Evolutionary conservation across 2,113 vertebrate species (phyloP).

Genomic region (Alligator mississippiensis): DNA sequence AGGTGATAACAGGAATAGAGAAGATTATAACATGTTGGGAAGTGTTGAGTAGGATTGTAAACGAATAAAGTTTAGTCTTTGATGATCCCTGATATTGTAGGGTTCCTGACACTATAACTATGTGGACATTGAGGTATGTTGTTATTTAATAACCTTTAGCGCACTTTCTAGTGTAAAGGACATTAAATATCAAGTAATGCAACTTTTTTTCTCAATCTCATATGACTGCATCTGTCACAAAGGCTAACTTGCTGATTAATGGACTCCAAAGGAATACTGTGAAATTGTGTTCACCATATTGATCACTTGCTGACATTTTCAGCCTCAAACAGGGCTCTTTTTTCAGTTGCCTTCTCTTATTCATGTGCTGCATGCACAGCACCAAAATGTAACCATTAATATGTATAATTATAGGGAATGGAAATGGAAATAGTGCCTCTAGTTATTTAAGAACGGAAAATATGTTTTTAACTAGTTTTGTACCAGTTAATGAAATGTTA

Average conservation of each 20-base stretch:
- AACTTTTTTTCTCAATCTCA: background rate
- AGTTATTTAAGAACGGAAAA: background rate
- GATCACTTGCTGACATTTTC: conserved; percentile 50
- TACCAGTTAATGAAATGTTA: background rate
- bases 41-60: background rate
- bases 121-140: conserved; percentile 38
- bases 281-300: conserved; percentile 24
- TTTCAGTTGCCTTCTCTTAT: background rate
- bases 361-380: background rate
- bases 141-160: conserved; percentile 47
- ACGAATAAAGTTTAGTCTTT: background rate
- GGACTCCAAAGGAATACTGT: conserved; percentile 14
- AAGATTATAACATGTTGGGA: background rate
- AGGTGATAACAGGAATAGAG: background rate
- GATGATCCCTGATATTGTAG: background rate
- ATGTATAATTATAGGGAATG: background rate
- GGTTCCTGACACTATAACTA: conserved; percentile 1
- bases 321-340: background rate
- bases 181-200: conserved; percentile 58
- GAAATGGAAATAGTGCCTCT: background rate
- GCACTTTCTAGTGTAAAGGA: conserved; percentile 55
- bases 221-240: conserved; percentile 51
- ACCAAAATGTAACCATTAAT: background rate
- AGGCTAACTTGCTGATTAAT: conserved; percentile 64
- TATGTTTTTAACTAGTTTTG: background rate